These are phyloP conservation scores for Equus quagga DNA, from an alignment of 2,113 vertebrate genomes.

Conservation along the genomic window DNA sequence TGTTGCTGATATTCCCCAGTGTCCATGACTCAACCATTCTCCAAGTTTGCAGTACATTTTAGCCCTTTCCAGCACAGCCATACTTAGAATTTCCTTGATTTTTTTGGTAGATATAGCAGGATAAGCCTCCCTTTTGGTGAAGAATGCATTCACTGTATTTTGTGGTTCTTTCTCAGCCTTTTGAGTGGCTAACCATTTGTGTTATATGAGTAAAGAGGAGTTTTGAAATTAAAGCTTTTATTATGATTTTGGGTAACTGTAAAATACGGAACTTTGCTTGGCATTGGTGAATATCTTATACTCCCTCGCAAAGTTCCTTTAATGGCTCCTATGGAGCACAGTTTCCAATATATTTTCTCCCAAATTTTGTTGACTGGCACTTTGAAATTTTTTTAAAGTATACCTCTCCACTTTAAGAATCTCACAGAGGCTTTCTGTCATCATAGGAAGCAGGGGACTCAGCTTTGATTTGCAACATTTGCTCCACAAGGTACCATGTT, in stretches of 20 bases:
- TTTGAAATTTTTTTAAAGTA: neutral
- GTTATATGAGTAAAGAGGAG: neutral
- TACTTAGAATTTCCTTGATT: neutral
- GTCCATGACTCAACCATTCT: neutral
- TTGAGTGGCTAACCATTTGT: neutral
- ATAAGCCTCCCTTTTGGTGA: neutral
- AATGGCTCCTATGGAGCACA: neutral
- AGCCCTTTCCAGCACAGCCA: neutral
- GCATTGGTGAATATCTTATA: neutral
- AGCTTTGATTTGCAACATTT: conserved; percentile 69
- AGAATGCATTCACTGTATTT: neutral
- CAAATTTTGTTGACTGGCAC: conserved; percentile 28
- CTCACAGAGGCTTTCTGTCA: conserved; percentile 9
- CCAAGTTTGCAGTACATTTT: neutral
- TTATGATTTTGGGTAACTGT: neutral
- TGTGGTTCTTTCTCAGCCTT: neutral
- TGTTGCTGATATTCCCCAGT: neutral
- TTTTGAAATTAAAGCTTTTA: conserved; percentile 6
- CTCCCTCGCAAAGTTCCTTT: neutral
- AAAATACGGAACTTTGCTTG: conserved; percentile 4
- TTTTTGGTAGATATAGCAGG: neutral
- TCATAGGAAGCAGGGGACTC: conserved; percentile 23
- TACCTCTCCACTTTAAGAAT: neutral
- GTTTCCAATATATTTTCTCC: conserved; percentile 18
- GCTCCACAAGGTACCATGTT: conserved; percentile 72